phyloP scores from a whole-genome alignment of 2,113 vertebrate species.

The Grammomys dolichurus region DNA sequence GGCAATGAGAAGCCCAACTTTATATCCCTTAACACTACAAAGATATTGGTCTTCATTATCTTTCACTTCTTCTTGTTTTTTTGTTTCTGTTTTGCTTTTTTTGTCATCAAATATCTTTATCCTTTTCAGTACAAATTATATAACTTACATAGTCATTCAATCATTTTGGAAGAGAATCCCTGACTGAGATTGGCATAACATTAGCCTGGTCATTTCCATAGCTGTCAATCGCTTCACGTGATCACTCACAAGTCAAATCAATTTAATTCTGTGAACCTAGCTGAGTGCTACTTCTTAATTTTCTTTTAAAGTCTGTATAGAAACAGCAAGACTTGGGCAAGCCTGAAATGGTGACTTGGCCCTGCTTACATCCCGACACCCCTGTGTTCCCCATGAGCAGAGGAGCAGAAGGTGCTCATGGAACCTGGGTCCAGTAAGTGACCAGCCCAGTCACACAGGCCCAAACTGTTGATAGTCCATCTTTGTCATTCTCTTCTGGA shows the following conservation, averaged over 20 bases:
- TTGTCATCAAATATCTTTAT: not conserved
- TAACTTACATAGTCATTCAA: not conserved
- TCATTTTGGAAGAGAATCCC: not conserved
- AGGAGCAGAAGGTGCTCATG: not conserved
- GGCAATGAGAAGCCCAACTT: not conserved
- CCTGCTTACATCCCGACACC: too few relatives aligned
- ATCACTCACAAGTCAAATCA: not conserved
- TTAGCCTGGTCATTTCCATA: not conserved
- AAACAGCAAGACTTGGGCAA: not conserved
- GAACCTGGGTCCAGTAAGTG: not conserved
- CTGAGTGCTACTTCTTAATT: not conserved
- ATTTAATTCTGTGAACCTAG: not conserved
- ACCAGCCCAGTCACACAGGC: too few relatives aligned
- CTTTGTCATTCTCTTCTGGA: not conserved
- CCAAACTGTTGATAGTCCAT: too few relatives aligned
- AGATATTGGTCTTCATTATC: not conserved
- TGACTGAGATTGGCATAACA: conserved; percentile 26
- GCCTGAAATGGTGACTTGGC: not conserved
- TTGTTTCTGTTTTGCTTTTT: not conserved
- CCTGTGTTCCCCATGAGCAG: accelerated
- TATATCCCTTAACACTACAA: accelerated
- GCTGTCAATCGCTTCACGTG: not conserved
- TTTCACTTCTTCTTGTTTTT: not conserved
- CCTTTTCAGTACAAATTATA: not conserved
- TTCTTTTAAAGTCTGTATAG: not conserved